These are phyloP conservation scores for Phoronis australis DNA, from an alignment of 2,888 invertebrate genomes.

Conservation along the genomic window DNA sequence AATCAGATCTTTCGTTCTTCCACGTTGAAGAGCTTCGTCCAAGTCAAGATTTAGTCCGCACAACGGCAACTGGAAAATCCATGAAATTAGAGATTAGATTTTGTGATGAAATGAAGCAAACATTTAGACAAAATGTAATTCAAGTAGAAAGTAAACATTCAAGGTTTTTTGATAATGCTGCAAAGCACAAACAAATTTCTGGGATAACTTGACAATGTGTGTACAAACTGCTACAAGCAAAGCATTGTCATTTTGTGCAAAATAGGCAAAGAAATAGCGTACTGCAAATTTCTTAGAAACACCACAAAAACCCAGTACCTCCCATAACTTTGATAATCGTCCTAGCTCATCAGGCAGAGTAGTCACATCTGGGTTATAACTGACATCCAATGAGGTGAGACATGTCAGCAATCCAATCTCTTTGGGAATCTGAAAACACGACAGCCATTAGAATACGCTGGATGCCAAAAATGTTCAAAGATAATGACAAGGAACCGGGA, in stretches of 20 bases:
- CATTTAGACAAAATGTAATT: too few relatives aligned
- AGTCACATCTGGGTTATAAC: conserved; percentile 33
- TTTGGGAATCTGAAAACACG: conserved; percentile 36
- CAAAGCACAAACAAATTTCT: too few relatives aligned
- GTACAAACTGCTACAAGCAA: neutral
- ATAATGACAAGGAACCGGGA: too few relatives aligned
- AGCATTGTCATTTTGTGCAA: too few relatives aligned
- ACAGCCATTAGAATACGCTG: too few relatives aligned
- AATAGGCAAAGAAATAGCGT: too few relatives aligned
- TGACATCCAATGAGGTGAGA: conserved; percentile 38
- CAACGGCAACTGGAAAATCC: conserved; percentile 22
- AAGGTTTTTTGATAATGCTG: too few relatives aligned
- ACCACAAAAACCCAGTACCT: conserved; percentile 19
- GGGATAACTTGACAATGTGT: neutral
- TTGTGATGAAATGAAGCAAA: too few relatives aligned
- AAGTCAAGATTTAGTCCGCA: conserved; percentile 28
- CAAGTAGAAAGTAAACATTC: too few relatives aligned
- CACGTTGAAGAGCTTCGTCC: conserved; percentile 20
- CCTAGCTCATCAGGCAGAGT: conserved; percentile 47
- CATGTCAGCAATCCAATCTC: conserved; percentile 39
- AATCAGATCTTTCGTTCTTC: conserved; percentile 37
- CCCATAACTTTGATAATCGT: conserved; percentile 36
- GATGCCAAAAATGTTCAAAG: too few relatives aligned
- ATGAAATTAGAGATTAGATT: too few relatives aligned
- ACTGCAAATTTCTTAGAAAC: too few relatives aligned